Base-by-base conservation (phyloP, 2,797 vertebrate species). In the Tenualosa thibaudeaui region DNA sequence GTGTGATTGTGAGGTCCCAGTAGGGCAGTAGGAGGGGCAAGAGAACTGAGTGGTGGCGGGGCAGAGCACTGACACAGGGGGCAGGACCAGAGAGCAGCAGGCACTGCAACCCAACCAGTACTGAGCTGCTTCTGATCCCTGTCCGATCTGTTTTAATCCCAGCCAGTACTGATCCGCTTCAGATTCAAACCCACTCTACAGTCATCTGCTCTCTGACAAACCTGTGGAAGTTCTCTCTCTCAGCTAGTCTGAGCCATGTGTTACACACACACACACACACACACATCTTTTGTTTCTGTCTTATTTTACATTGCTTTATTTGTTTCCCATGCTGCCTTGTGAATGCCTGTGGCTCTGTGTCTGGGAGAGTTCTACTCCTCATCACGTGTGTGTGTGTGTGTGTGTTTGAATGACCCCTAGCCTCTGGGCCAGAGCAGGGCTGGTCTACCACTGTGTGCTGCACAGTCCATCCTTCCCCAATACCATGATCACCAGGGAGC, bases 201-300 rank as follows among this genome's bases (percentile, higher is more conserved):
- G 12, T 56, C 53, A 56, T 15, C 53, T 56, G 17, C 53, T 58
- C 54, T 58, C 56, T 58, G 56, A 7, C 56, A 58, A 5, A 22
- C 56, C 56, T 58, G 56, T 58, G 19, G 3, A 58, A 19, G 56
- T 58, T 22, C 56, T 58, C 19, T 58, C 17, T 17, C 17, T 19
- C 56, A 22, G 5, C 17, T 19, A 22, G 19, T 26, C 60, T 62
- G n/a, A 26, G n/a, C 0, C 10, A 13, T 31, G 31, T 75, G 31
- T 37, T 65, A 65, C 24, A 15, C 68, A 37, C 13, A 37, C 31
- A 71, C 65, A 71, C 65, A 75, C 31, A 75, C 68, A 84, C 31
- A 82, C 5, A 50, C 78, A 65, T 24, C 22, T 58, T n/a, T 22
- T 22, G 56, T 58, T 19, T n/a, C 19, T 46, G 46, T 46, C 7